Evolutionary conservation across 2,797 vertebrate genomes (phyloP).

Genomic region (Oreortyx pictus): DNA sequence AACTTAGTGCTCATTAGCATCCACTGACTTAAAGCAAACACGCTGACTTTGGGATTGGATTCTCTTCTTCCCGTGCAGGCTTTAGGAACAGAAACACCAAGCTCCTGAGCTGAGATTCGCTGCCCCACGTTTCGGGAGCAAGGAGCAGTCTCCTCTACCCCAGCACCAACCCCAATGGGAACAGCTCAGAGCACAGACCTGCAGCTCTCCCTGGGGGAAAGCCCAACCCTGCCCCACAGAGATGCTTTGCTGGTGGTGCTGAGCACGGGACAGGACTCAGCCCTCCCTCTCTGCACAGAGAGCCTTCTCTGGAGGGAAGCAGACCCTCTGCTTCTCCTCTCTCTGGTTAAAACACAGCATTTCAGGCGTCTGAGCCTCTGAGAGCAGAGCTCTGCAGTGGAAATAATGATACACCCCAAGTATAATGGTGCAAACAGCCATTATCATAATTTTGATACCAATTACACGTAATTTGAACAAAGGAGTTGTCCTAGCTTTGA

Average conservation of each 20-base stretch:
- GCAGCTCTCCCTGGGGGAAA: neutral
- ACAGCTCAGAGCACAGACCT: neutral
- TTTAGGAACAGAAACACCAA: neutral
- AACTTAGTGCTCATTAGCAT: neutral
- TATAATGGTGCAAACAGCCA: constrained; percentile 18
- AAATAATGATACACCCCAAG: neutral
- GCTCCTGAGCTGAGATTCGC: neutral
- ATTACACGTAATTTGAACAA: constrained; percentile 37
- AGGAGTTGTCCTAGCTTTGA: constrained; percentile 48
- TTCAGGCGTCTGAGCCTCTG: neutral
- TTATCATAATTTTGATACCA: constrained; percentile 27
- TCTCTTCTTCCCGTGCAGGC: neutral
- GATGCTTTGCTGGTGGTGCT: neutral
- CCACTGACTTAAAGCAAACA: neutral
- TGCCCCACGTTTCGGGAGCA: neutral
- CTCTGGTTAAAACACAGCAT: neutral
- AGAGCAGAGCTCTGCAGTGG: neutral
- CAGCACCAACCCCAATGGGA: neutral
- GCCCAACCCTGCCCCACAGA: neutral
- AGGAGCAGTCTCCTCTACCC: neutral
- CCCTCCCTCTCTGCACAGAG: fast-evolving
- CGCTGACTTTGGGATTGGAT: neutral
- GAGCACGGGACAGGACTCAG: neutral
- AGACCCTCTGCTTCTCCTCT: neutral
- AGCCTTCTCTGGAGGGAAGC: neutral